phyloP scores from a whole-genome alignment of 2,888 invertebrate genomes.

The Himalopsyche anomala region DNA sequence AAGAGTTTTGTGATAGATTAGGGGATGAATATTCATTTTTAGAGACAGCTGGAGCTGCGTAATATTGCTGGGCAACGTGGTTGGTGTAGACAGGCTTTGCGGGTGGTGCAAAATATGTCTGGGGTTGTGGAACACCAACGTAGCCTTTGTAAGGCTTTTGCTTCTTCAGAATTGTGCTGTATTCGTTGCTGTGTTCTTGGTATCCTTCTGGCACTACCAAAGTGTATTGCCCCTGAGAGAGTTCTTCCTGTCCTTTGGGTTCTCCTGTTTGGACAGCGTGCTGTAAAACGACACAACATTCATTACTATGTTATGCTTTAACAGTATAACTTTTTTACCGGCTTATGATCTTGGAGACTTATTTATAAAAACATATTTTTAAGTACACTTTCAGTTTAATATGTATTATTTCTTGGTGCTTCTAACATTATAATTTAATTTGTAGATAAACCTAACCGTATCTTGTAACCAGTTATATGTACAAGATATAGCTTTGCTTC shows the following conservation, averaged over 20 bases:
- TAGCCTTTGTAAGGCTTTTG: conserved; percentile 20
- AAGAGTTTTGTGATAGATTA: background rate
- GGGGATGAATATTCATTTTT: conserved; percentile 28
- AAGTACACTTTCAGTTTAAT: too few species aligned
- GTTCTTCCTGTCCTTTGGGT: conserved; percentile 6
- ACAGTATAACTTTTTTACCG: background rate
- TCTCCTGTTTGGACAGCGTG: background rate
- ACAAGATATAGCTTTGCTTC: too few species aligned
- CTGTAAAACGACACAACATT: background rate
- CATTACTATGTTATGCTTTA: background rate
- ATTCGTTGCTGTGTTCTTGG: background rate
- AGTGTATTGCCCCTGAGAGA: background rate
- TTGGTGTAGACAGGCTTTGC: conserved; percentile 33
- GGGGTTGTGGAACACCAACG: conserved; percentile 41
- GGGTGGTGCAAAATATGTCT: conserved; percentile 45
- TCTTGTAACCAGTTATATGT: too few species aligned
- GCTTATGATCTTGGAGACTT: background rate
- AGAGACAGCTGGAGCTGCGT: background rate
- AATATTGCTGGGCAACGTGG: conserved; percentile 41
- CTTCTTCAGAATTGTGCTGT: conserved; percentile 21
- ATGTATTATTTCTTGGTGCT: too few species aligned
- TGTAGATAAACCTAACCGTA: too few species aligned
- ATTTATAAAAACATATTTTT: too few species aligned
- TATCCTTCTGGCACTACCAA: conserved; percentile 4
- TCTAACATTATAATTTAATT: too few species aligned